A percentile compares a stretch with the other conserved stretches of the same genome.
These are phyloP conservation scores for Trinorchestia longiramus DNA, from an alignment of 1,140 invertebrate genomes.

Conservation along the genomic window DNA sequence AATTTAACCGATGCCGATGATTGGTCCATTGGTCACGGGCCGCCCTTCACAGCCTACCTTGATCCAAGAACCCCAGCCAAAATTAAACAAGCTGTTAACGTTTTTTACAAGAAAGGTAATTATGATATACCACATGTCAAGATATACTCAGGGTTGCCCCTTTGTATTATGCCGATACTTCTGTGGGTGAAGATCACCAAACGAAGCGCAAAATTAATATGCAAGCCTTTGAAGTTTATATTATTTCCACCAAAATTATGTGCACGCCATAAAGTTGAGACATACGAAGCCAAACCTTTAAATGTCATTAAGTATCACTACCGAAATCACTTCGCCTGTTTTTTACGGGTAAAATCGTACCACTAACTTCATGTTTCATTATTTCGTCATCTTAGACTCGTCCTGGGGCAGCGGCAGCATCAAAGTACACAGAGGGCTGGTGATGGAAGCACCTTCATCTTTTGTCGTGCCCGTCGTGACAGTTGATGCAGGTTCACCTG, in stretches of 20 bases:
- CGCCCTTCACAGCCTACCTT: neutral
- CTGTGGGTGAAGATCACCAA: neutral
- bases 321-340: neutral
- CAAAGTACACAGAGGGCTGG: neutral
- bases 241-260: neutral
- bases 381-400: neutral
- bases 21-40: conserved; percentile 7
- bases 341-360: neutral
- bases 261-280: neutral
- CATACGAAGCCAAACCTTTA: neutral
- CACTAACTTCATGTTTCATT: neutral
- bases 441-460: neutral
- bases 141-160: neutral
- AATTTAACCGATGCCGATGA: conserved; percentile 21
- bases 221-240: neutral
- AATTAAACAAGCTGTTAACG: neutral
- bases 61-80: neutral
- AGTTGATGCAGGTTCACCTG: neutral
- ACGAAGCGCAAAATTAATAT: neutral
- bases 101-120: conserved; percentile 9
- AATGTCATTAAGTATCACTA: neutral
- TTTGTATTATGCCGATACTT: neutral
- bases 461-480: conserved; percentile 32
- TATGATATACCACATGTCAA: neutral
- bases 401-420: neutral